A percentile compares a stretch with the other conserved stretches of the same genome.
phyloP scores from a whole-genome alignment of 2,797 vertebrate genomes.

The Okamejei kenojei region DNA sequence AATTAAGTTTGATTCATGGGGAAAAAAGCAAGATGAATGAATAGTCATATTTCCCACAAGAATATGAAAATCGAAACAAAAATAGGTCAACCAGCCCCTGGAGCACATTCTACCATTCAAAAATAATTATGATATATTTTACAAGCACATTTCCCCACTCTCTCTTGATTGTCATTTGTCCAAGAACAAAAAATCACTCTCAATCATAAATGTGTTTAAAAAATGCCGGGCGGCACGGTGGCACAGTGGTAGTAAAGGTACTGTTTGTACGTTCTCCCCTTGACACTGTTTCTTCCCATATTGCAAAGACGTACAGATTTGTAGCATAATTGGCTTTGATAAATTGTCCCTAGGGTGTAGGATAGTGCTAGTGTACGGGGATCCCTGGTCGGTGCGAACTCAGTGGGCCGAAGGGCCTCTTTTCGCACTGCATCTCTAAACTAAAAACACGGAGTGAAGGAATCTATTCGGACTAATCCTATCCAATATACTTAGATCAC shows the following conservation, averaged over 20 bases:
- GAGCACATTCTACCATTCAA: neutral
- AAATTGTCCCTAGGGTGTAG: too few species aligned
- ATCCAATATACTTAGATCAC: neutral
- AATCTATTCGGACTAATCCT: neutral
- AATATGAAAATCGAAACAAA: neutral
- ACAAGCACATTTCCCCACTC: neutral
- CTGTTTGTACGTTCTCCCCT: too few species aligned
- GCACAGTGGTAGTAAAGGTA: too few species aligned
- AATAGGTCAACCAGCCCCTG: neutral
- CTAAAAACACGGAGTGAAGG: neutral
- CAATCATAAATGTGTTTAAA: neutral
- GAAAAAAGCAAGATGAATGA: neutral
- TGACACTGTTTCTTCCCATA: too few species aligned
- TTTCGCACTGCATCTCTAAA: too few species aligned
- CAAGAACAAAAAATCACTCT: neutral
- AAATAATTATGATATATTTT: neutral
- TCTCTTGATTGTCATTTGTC: neutral
- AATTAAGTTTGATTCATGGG: conserved; percentile 24
- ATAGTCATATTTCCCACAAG: neutral
- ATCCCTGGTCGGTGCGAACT: too few species aligned
- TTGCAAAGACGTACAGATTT: too few species aligned
- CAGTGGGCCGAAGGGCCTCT: too few species aligned
- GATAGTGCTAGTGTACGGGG: too few species aligned
- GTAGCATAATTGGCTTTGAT: too few species aligned
- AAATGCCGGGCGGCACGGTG: too few species aligned